Evolutionary conservation across 2,888 invertebrate genomes (phyloP), one percentile per base, ranked within the genome.

Genomic region (Athripsodes cinereus): DNA sequence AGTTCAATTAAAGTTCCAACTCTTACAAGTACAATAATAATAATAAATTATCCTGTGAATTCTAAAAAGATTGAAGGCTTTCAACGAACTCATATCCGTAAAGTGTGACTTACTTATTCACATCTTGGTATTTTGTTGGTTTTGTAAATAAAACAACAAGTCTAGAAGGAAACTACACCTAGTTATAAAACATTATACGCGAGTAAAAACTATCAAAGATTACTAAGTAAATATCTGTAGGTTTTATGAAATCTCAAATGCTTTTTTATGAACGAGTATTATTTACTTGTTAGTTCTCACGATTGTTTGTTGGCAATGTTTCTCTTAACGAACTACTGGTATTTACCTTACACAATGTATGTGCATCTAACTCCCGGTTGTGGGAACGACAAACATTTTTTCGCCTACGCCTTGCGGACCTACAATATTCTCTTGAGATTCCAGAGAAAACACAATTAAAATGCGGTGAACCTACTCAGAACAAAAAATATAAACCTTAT

Each of bases 41-140:
- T 6, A 26, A 3, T 6, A 26, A 26, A 26, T 26, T 26, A 10
- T 26, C 26, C 10, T 10, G 26, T 6, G 26, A 26, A 26, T 26
- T 26, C n/a, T 26, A 26, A 26, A 26, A 26, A 26, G 10, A 26
- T 26, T 26, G 26, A 26, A 26, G 3, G 26, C 26, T 26, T 26
- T 26, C 40, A 40, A 40, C 40, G 40, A 16, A 13, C 16, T 13
- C 40, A 40, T 40, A 40, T 40, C 16, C 40, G 40, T 40, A 40
- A 40, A 13, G 47, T 57, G 47, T 46, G 47, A 47, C 22, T 52
- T 22, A 26, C n/a, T 57, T 18, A 34, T 57, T 57, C 47, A 57
- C 52, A 52, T 26, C 47, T 47, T 21, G n/a, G 16, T 26, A 35
- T 57, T 55, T 55, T 55, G 22, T 55, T 47, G 46, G 31, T 31